Conservation (phyloP, 2,888 invertebrate genomes). For the Syrista parreyssii region DNA sequence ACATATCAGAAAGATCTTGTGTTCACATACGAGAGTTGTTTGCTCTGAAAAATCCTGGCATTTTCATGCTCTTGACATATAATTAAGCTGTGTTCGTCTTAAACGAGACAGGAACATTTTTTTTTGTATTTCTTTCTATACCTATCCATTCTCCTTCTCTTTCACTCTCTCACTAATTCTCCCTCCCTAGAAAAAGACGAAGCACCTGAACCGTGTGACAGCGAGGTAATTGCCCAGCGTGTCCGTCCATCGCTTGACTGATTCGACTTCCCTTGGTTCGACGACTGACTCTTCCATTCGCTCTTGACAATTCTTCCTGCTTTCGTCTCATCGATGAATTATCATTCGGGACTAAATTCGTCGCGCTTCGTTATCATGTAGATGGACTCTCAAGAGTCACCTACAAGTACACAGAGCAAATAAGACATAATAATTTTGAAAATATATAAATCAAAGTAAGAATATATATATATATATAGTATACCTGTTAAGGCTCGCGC, state of each 20-base stretch:
- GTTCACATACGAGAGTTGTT: neutral
- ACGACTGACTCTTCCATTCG: neutral
- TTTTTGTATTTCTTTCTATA: neutral
- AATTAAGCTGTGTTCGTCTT: neutral
- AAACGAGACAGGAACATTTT: neutral
- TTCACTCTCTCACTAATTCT: neutral
- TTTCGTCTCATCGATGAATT: neutral
- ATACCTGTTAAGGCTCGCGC: neutral
- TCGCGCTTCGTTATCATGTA: neutral
- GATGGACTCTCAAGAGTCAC: neutral
- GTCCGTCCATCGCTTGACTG: constrained; percentile 3
- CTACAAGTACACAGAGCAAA: neutral
- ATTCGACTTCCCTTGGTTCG: neutral
- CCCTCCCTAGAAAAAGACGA: neutral
- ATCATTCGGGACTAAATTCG: neutral
- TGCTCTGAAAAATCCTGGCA: neutral
- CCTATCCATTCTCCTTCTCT: neutral
- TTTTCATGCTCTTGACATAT: neutral
- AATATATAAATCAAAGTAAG: neutral
- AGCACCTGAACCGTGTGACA: neutral
- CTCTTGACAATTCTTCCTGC: neutral
- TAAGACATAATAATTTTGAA: no score
- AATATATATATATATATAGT: neutral
- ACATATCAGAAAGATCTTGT: neutral
- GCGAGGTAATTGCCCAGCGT: constrained; percentile 2